These are phyloP conservation scores for Caenorhabditis drosophilae DNA, from an alignment of 2,888 invertebrate species.

Conservation along the genomic window DNA sequence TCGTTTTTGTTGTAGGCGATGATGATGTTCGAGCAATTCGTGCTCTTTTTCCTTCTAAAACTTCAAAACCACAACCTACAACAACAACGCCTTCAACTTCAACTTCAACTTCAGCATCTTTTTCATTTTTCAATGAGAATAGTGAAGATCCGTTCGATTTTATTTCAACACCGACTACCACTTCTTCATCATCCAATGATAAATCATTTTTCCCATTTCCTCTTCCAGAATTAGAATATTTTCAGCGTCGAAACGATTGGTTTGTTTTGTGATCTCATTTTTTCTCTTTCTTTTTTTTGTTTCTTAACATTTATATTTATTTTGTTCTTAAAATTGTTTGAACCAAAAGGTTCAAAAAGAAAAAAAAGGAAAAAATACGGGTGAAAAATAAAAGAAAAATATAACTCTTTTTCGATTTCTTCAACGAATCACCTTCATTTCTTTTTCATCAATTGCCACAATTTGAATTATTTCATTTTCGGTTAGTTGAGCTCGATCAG, in stretches of 20 bases:
- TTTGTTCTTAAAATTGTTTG: not conserved
- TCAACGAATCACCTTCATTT: conserved; percentile 32
- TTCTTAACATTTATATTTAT: not conserved
- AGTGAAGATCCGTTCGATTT: conserved; percentile 18
- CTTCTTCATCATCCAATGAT: conserved; percentile 5
- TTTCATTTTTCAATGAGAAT: not conserved
- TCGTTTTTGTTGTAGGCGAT: conserved; percentile 74
- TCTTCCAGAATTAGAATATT: conserved; percentile 28
- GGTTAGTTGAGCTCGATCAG: conserved; percentile 16
- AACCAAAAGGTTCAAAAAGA: conserved; percentile 2
- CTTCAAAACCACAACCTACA: not conserved
- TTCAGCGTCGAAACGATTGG: conserved; percentile 35
- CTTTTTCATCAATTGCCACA: conserved; percentile 25
- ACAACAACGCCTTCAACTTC: not conserved
- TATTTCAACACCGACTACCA: not conserved
- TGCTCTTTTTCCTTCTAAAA: conserved; percentile 45
- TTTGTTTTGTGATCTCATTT: conserved; percentile 23
- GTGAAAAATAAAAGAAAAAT: not conserved
- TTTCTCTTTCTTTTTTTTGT: too few relatives aligned
- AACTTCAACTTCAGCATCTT: not conserved
- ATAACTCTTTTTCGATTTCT: too few relatives aligned
- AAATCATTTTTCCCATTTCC: conserved; percentile 38
- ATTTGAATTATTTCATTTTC: conserved; percentile 23
- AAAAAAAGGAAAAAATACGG: not conserved
- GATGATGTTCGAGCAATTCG: conserved; percentile 85